These are phyloP conservation scores for Drosophila ohnishii DNA, from an alignment of 1,140 invertebrate genomes.

Conservation along the genomic window DNA sequence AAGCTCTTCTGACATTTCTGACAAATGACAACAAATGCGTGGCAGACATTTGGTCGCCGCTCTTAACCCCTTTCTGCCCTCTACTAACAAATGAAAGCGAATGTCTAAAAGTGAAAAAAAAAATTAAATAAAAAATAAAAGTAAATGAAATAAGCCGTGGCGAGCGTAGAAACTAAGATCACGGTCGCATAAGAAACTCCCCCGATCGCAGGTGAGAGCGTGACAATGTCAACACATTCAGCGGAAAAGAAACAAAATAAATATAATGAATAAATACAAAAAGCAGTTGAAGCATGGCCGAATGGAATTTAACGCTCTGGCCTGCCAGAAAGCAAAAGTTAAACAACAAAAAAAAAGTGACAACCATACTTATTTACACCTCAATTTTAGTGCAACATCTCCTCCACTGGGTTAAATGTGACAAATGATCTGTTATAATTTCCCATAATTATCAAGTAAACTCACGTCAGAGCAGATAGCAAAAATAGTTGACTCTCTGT, in stretches of 20 bases:
- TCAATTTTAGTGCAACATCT: slow-evolving; percentile 5
- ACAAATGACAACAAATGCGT: slow-evolving; percentile 59
- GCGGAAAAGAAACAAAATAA: slow-evolving; percentile 27
- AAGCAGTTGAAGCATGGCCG: slow-evolving; percentile 46
- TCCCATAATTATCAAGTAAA: slow-evolving; percentile 18
- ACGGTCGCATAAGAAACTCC: slow-evolving; percentile 1
- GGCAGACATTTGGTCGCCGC: slow-evolving; percentile 48
- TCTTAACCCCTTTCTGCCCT: slow-evolving; percentile 14
- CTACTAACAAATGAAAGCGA: slow-evolving; percentile 53
- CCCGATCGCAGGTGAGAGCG: slow-evolving; percentile 57
- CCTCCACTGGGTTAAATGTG: slow-evolving; percentile 24
- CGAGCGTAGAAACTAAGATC: slow-evolving; percentile 29
- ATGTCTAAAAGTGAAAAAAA: slow-evolving; percentile 28
- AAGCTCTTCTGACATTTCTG: slow-evolving; percentile 41
- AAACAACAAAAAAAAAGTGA: slow-evolving; percentile 6
- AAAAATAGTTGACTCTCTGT: slow-evolving; percentile 6
- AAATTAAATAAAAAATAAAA: slow-evolving; percentile 1
- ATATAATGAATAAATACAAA: slow-evolving; percentile 30
- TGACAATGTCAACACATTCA: slow-evolving; percentile 62
- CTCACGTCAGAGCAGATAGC: slow-evolving; percentile 21
- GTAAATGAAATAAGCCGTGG: slow-evolving; percentile 24
- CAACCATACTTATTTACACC: slow-evolving; percentile 1
- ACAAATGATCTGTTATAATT: slow-evolving; percentile 46
- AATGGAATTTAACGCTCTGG: slow-evolving; percentile 46
- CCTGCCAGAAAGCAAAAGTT: slow-evolving; percentile 34